Conservation (phyloP, 1,140 invertebrate species). For the Paramacrobiotus metropolitanus region DNA sequence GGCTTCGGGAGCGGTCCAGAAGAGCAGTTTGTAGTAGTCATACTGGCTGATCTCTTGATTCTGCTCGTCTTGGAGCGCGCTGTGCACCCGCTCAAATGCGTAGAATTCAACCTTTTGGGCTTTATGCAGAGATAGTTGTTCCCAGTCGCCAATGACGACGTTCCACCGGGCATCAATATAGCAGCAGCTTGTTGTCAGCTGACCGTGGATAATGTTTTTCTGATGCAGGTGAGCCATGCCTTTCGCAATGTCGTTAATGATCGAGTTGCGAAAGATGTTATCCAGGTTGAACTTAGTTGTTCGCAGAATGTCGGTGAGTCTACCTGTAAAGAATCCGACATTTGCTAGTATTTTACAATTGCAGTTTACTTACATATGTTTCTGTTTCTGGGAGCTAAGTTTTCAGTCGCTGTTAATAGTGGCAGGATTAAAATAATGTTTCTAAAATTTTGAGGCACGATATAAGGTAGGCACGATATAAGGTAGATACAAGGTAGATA, state of each 20-base stretch:
- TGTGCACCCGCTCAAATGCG: neutral
- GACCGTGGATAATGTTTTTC: neutral
- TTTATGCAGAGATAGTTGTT: neutral
- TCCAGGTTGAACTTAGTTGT: neutral
- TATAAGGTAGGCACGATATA: too few relatives aligned
- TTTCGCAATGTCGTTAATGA: neutral
- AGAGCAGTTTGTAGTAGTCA: neutral
- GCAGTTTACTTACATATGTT: too few relatives aligned
- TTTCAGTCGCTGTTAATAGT: too few relatives aligned
- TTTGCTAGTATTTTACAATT: too few relatives aligned
- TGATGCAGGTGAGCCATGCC: neutral
- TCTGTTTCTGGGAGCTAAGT: too few relatives aligned
- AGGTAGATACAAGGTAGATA: too few relatives aligned
- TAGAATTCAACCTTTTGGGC: neutral
- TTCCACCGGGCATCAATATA: neutral
- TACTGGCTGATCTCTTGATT: neutral
- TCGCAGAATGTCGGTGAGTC: neutral
- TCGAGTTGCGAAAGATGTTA: neutral
- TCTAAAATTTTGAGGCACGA: too few relatives aligned
- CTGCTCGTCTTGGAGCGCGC: neutral
- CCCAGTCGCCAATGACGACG: neutral
- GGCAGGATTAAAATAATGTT: too few relatives aligned
- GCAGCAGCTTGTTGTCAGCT: neutral
- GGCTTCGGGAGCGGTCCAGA: neutral
- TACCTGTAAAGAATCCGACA: too few relatives aligned